Percentiles rank a stretch among this genome's conserved stretches.
Evolutionary conservation across 23 tunicate species (phyloP).

Genomic region (Trididemnum clinides): DNA sequence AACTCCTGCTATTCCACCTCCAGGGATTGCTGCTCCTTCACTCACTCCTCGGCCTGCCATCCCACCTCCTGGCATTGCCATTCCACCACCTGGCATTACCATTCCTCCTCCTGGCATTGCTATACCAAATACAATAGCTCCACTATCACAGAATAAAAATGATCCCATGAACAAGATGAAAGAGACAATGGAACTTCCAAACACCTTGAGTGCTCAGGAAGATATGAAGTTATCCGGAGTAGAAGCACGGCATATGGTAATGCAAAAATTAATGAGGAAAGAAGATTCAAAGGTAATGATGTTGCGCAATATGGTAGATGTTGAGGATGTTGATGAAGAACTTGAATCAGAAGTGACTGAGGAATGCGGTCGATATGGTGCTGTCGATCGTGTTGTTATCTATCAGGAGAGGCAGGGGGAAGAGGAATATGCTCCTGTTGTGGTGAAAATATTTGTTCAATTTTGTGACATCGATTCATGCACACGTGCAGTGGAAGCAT

Average conservation of each 20-base stretch:
- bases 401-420: slow-evolving; percentile 88
- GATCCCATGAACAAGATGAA: slow-evolving; percentile 11
- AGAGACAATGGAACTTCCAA: slow-evolving; percentile 70
- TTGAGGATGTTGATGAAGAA: slow-evolving; percentile 76
- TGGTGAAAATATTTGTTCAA: slow-evolving; percentile 83
- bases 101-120: slow-evolving; percentile 71
- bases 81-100: background rate
- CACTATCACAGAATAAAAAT: background rate
- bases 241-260: slow-evolving; percentile 68
- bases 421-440: slow-evolving; percentile 55
- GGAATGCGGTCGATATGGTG: slow-evolving; percentile 85
- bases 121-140: slow-evolving; percentile 54
- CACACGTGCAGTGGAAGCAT: slow-evolving; percentile 36
- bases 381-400: slow-evolving; percentile 78
- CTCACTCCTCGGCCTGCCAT: background rate
- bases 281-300: slow-evolving; percentile 63
- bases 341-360: slow-evolving; percentile 85
- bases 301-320: slow-evolving; percentile 79
- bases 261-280: slow-evolving; percentile 70
- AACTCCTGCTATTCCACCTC: slow-evolving; percentile 40
- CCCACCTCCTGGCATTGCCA: background rate
- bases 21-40: slow-evolving; percentile 33
- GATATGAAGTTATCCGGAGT: slow-evolving; percentile 71
- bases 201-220: slow-evolving; percentile 74
- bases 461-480: slow-evolving; percentile 40